Conservation (phyloP, 30 jellyfish, hydroid and myxozoan genomes). For the Hydractinia symbiolongicarpus region DNA sequence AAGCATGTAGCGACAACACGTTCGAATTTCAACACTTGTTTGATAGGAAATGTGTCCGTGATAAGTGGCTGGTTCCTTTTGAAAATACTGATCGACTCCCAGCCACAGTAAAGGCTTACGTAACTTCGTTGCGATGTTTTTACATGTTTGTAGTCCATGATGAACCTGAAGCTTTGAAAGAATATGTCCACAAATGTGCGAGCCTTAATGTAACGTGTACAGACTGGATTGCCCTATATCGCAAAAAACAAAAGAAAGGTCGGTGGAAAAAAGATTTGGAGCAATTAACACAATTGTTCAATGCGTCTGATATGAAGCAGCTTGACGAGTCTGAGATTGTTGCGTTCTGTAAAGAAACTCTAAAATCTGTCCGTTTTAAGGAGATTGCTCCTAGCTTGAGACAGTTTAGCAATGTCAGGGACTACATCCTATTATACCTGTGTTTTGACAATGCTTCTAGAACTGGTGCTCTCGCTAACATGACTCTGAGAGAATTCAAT, state of each 20-base stretch:
- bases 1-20: slow-evolving; percentile 5
- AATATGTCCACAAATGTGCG: not conserved
- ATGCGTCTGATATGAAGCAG: not conserved
- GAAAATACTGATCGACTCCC: slow-evolving; percentile 2
- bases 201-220: not conserved
- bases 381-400: not conserved
- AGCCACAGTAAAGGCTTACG: slow-evolving; percentile 33
- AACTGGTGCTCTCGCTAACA: slow-evolving; percentile 28
- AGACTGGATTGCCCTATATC: not conserved
- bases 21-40: slow-evolving; percentile 2
- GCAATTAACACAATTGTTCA: not conserved
- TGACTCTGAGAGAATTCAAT: slow-evolving; percentile 15
- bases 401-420: slow-evolving; percentile 11
- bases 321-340: not conserved
- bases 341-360: not conserved
- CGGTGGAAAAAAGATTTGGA: slow-evolving; percentile 11
- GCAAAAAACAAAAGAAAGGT: slow-evolving; percentile 21
- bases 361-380: not conserved
- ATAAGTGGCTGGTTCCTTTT: slow-evolving; percentile 24
- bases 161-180: not conserved
- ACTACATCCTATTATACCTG: slow-evolving; percentile 3
- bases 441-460: slow-evolving; percentile 27
- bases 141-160: not conserved
- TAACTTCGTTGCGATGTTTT: slow-evolving; percentile 22
- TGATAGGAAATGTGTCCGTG: slow-evolving; percentile 18